A percentile compares a stretch with the other conserved stretches of the same genome.
These are phyloP conservation scores for Alfaro cultratus DNA, from an alignment of 2,797 vertebrate genomes.

Conservation along the genomic window DNA sequence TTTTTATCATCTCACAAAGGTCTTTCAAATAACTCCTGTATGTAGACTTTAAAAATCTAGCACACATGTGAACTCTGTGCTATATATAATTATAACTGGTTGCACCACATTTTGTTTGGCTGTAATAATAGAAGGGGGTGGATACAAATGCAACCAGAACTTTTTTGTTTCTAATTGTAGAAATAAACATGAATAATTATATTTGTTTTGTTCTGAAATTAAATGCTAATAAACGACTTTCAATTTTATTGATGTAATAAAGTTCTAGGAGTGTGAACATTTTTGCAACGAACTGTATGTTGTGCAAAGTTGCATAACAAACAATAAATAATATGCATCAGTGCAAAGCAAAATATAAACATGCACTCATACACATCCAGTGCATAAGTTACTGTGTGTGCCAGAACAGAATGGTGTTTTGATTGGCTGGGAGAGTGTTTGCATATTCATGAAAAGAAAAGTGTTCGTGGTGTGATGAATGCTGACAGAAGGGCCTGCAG, in stretches of 20 bases:
- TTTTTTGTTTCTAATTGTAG: not conserved
- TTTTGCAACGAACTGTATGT: not conserved
- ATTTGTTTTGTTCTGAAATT: not conserved
- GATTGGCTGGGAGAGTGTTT: constrained; percentile 55
- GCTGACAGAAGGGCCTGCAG: constrained; percentile 62
- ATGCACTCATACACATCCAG: not conserved
- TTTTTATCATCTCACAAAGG: not conserved
- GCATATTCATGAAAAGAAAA: constrained; percentile 69
- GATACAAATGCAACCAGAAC: not conserved
- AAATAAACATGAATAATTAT: not conserved
- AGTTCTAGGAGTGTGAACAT: not conserved
- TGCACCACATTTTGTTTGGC: not conserved
- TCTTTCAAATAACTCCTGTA: not conserved
- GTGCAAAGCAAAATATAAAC: constrained; percentile 1
- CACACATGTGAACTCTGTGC: not conserved
- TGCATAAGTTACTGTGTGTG: constrained; percentile 21
- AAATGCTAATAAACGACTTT: not conserved
- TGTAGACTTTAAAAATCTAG: not conserved
- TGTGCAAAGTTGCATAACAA: not conserved
- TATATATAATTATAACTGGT: not conserved
- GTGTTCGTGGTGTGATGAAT: constrained; percentile 67
- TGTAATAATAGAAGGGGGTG: not conserved
- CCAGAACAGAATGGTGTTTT: constrained; percentile 39
- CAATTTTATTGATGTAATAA: not conserved
- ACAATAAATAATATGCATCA: not conserved